phyloP scores from a whole-genome alignment of 2,888 invertebrate species.

The Eupithecia dodoneata region DNA sequence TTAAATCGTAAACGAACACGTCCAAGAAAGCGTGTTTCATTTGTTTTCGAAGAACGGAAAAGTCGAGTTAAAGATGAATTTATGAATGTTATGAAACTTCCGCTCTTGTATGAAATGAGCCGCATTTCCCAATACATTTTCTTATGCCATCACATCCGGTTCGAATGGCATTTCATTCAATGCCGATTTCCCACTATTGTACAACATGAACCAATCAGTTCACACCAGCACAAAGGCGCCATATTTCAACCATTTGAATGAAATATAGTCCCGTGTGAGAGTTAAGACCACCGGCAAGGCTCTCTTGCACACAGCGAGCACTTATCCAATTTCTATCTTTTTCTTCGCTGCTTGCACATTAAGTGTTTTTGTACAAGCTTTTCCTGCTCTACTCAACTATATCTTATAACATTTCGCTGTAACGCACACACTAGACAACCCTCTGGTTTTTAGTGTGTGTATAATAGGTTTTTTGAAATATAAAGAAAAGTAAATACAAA shows the following conservation, averaged over 20 bases:
- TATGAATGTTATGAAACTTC: not conserved
- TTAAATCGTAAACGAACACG: not conserved
- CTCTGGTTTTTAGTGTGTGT: too few species aligned
- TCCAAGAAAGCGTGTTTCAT: not conserved
- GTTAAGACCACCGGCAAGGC: not conserved
- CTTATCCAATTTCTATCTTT: too few species aligned
- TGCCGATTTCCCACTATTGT: not conserved
- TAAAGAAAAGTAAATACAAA: too few species aligned
- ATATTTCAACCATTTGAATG: conserved; percentile 21
- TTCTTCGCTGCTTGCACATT: not conserved
- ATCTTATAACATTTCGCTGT: too few species aligned
- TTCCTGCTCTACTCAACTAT: not conserved
- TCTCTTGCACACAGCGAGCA: not conserved
- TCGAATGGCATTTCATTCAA: not conserved
- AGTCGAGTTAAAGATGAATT: not conserved
- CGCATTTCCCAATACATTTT: conserved; percentile 5
- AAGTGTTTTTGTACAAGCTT: not conserved
- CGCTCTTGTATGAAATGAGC: not conserved
- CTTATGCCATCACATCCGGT: not conserved
- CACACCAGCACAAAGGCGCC: conserved; percentile 7
- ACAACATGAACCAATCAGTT: not conserved
- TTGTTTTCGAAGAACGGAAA: not conserved
- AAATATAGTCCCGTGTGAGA: conserved; percentile 14
- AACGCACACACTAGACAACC: too few species aligned
- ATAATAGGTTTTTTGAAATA: too few species aligned